Percentiles rank a stretch among this genome's conserved stretches.
Evolutionary conservation across 2,113 vertebrate genomes (phyloP).

Genomic region (Corythaeola cristata): DNA sequence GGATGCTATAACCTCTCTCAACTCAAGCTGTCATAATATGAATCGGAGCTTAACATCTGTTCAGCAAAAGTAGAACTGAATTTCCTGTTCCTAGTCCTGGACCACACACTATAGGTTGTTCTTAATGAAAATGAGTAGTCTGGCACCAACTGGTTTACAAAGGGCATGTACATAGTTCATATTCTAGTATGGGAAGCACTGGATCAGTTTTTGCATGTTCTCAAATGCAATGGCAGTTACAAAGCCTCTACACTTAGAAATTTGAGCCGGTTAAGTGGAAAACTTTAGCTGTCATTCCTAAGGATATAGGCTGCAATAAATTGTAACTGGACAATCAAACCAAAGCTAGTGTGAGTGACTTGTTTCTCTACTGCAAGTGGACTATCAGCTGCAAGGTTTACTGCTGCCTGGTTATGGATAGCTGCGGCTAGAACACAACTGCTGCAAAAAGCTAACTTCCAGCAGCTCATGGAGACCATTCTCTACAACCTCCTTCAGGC

Average conservation of each 20-base stretch:
- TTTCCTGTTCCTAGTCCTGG: not conserved
- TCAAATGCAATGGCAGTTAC: not conserved
- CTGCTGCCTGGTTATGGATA: not conserved
- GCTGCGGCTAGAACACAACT: not conserved
- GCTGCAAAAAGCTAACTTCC: not conserved
- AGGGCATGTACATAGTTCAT: not conserved
- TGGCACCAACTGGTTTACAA: not conserved
- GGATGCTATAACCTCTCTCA: not conserved
- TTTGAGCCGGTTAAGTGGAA: not conserved
- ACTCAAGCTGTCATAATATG: not conserved
- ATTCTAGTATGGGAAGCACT: not conserved
- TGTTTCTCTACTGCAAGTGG: not conserved
- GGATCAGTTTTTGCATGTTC: not conserved
- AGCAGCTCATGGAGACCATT: too few species aligned
- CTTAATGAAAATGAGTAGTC: not conserved
- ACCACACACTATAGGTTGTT: not conserved
- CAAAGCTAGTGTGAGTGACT: not conserved
- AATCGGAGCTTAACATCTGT: not conserved
- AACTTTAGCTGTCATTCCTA: not conserved
- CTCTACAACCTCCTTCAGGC: too few species aligned
- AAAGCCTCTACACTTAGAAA: not conserved
- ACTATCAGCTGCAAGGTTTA: not conserved
- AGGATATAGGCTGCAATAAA: slow-evolving; percentile 28
- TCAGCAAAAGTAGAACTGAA: not conserved
- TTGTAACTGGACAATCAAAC: not conserved